phyloP scores from a whole-genome alignment of 2,113 vertebrate genomes.

The Euleptes europaea region DNA sequence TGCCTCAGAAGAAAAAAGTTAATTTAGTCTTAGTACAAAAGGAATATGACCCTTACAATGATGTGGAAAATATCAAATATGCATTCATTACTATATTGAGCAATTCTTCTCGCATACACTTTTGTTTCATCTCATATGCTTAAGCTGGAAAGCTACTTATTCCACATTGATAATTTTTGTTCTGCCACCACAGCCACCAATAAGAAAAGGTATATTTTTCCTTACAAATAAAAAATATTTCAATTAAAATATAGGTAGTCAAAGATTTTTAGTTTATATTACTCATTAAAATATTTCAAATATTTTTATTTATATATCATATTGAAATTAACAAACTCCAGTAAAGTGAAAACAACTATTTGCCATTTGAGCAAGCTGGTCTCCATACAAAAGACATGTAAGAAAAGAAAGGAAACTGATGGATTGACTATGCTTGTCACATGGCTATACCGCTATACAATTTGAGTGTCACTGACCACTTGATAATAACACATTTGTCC shows the following conservation, averaged over 20 bases:
- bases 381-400: constrained; percentile 13
- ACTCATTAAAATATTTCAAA: constrained; percentile 73
- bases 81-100: constrained; percentile 53
- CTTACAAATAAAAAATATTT: constrained; percentile 69
- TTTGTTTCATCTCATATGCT: constrained; percentile 40
- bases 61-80: constrained; percentile 48
- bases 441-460: background rate
- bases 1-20: constrained; percentile 50
- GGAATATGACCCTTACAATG: background rate
- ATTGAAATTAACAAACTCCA: constrained; percentile 60
- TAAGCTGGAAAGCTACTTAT: constrained; percentile 50
- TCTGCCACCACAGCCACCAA: constrained; percentile 39
- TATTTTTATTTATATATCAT: constrained; percentile 63
- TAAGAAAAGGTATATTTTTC: constrained; percentile 42
- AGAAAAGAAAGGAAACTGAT: constrained; percentile 55
- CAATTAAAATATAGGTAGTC: constrained; percentile 70
- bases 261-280: constrained; percentile 75
- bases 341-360: constrained; percentile 56
- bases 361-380: constrained; percentile 49
- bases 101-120: constrained; percentile 54
- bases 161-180: constrained; percentile 51
- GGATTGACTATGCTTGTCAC: constrained; percentile 43
- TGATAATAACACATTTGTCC: constrained; percentile 57
- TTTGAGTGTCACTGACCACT: constrained; percentile 29
- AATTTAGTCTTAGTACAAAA: background rate